phyloP scores from a whole-genome alignment of 2,888 invertebrate genomes.

The Terebella lapidaria region DNA sequence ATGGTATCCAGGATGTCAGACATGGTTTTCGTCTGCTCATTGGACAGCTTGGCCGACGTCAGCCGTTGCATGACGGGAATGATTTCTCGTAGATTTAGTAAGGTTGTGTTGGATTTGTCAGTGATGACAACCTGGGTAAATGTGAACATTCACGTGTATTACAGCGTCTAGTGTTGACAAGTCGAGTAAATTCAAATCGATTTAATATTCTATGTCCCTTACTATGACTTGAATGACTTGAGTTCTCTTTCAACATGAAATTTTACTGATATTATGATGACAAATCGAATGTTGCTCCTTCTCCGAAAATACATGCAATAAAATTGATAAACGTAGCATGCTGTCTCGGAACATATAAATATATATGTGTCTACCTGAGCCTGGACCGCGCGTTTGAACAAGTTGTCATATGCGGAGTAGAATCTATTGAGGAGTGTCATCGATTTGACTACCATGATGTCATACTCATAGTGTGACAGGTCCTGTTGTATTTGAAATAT shows the following conservation, averaged over 20 bases:
- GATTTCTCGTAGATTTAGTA: conserved; percentile 41
- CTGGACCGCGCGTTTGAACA: conserved; percentile 48
- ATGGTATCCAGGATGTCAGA: conserved; percentile 40
- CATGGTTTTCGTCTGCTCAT: conserved; percentile 46
- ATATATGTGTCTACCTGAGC: too few species aligned
- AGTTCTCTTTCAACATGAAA: too few species aligned
- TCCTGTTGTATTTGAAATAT: conserved; percentile 40
- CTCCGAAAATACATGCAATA: too few species aligned
- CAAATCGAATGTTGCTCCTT: too few species aligned
- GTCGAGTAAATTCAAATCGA: too few species aligned
- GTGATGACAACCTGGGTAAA: conserved; percentile 43
- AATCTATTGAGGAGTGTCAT: conserved; percentile 48
- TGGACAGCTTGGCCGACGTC: conserved; percentile 43
- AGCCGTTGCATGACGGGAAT: conserved; percentile 44
- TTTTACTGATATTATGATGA: too few species aligned
- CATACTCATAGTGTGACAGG: conserved; percentile 47
- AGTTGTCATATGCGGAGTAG: conserved; percentile 49
- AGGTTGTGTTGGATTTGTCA: conserved; percentile 44
- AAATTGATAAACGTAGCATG: too few species aligned
- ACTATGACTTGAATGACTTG: too few species aligned
- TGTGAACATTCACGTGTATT: background rate
- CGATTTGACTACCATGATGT: conserved; percentile 47
- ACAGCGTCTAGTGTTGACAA: background rate
- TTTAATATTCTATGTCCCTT: too few species aligned
- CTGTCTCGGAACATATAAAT: too few species aligned